Percentiles rank a stretch among this genome's conserved stretches.
These are phyloP conservation scores for Lethenteron reissneri DNA, from an alignment of 2,113 vertebrate genomes.

Conservation along the genomic window DNA sequence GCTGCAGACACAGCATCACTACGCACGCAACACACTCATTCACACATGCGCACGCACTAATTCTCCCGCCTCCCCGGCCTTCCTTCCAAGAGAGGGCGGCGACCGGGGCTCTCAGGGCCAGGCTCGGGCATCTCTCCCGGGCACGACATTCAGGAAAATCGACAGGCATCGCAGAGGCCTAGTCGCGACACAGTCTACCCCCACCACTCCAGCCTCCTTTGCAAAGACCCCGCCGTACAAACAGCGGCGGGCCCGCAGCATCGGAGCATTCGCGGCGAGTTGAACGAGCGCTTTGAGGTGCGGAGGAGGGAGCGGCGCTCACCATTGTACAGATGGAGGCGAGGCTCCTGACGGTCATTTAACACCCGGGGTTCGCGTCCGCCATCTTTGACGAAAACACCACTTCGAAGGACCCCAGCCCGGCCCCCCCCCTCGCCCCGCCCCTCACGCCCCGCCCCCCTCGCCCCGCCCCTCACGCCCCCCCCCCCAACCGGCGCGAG, in stretches of 20 bases:
- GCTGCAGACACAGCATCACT: background rate
- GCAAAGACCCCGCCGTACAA: too few species aligned
- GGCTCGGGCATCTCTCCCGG: too few species aligned
- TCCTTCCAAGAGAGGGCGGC: background rate
- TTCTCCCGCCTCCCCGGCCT: background rate
- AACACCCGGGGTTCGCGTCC: background rate
- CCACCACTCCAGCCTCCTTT: too few species aligned
- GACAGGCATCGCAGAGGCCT: too few species aligned
- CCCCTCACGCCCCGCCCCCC: too few species aligned
- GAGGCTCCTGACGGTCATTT: constrained; percentile 91
- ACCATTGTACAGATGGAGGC: constrained; percentile 98
- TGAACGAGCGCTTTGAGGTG: too few species aligned
- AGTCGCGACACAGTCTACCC: too few species aligned
- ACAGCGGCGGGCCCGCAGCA: too few species aligned
- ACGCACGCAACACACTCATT: background rate
- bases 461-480: constrained; percentile 70
- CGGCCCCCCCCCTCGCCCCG: background rate
- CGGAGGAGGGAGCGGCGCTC: constrained; percentile 17
- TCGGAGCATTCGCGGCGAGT: too few species aligned
- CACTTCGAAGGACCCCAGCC: background rate
- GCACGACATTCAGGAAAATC: too few species aligned
- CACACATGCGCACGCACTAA: background rate
- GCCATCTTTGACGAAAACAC: background rate
- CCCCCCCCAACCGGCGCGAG: constrained; percentile 39
- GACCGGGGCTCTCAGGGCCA: background rate